Conservation (phyloP, 2,797 vertebrate genomes). For the Scomberomorus guttatus region DNA sequence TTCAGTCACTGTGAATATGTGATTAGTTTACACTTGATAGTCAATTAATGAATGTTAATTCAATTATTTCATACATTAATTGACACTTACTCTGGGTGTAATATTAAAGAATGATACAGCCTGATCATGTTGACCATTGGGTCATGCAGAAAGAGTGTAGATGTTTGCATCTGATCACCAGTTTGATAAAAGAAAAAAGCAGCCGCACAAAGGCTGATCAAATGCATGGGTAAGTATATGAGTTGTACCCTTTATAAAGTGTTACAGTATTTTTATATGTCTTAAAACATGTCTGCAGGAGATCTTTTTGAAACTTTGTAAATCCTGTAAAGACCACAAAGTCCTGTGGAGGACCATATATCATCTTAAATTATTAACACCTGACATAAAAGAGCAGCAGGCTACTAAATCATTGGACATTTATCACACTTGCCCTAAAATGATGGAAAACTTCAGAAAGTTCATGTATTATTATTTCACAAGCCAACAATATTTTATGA, state of each 20-base stretch:
- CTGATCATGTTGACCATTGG: too few species aligned
- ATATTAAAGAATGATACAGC: too few species aligned
- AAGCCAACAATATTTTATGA: slow-evolving; percentile 32
- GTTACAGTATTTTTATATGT: neutral
- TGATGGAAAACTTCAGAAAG: slow-evolving; percentile 23
- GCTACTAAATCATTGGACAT: neutral
- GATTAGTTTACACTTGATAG: neutral
- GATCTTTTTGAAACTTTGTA: neutral
- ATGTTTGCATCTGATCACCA: too few species aligned
- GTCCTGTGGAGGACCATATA: neutral
- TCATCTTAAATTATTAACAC: neutral
- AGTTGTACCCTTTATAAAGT: neutral
- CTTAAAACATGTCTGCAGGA: neutral
- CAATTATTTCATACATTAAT: too few species aligned
- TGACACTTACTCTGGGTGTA: too few species aligned
- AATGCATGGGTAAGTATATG: too few species aligned
- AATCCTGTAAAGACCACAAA: neutral
- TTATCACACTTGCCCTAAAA: slow-evolving; percentile 5
- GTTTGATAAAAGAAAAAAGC: too few species aligned
- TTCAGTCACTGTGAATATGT: neutral
- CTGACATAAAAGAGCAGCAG: neutral
- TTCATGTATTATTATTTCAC: slow-evolving; percentile 12
- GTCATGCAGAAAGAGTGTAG: too few species aligned
- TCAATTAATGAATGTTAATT: neutral
- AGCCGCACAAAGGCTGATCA: too few species aligned